phyloP scores from a whole-genome alignment of 64 coral and sea anemone genomes.

The Montipora cactus region DNA sequence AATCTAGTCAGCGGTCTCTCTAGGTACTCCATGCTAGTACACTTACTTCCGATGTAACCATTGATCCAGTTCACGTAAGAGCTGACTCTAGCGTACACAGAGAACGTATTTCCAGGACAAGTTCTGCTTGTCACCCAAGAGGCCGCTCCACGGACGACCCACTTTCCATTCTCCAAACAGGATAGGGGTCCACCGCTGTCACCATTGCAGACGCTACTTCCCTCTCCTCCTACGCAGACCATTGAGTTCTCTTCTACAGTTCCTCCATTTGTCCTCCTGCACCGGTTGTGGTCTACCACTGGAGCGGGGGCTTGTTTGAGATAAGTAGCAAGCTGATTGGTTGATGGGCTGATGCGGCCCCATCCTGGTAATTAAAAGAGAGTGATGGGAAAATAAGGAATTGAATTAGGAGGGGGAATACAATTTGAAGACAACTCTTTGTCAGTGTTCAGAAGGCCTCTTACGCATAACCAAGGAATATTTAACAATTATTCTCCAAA shows the following conservation, averaged over 20 bases:
- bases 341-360: constrained; percentile 53
- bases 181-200: constrained; percentile 82
- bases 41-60: constrained; percentile 48
- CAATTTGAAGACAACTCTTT: too few species aligned
- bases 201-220: constrained; percentile 81
- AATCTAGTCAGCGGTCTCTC: too few species aligned
- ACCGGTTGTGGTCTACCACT: constrained; percentile 46
- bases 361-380: constrained; percentile 11
- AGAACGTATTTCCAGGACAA: constrained; percentile 66
- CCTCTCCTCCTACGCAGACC: constrained; percentile 73
- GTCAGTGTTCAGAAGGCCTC: too few species aligned
- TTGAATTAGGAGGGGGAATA: too few species aligned
- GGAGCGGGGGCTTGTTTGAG: constrained; percentile 75
- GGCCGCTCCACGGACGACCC: constrained; percentile 76
- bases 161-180: constrained; percentile 68
- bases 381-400: too few species aligned
- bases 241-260: constrained; percentile 61
- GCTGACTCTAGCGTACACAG: constrained; percentile 83
- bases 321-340: not conserved
- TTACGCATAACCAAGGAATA: too few species aligned
- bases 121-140: constrained; percentile 70
- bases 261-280: constrained; percentile 31
- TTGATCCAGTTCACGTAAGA: constrained; percentile 77
- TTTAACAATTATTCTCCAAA: too few species aligned
- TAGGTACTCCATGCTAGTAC: not conserved